Evolutionary conservation across 1,140 invertebrate species (phyloP), one percentile per base, ranked within the genome.

Genomic region (Caerostris extrusa): DNA sequence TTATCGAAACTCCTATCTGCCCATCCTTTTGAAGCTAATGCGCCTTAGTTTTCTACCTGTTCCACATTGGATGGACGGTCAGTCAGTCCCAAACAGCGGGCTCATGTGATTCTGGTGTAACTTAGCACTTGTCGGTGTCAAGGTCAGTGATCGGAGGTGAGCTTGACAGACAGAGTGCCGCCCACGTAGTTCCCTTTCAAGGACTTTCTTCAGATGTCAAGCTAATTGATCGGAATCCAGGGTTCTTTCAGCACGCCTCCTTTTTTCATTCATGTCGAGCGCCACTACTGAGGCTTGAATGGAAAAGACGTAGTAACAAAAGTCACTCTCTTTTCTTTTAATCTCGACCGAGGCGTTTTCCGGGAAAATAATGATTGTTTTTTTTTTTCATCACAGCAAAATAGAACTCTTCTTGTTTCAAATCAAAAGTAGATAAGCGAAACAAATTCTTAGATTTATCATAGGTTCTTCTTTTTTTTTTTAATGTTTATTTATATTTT

Each of bases 151-250:
- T 91, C 90, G 60, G 81, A 92, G 91, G 82, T 92, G 64, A 85
- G 64, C 69, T 86, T 92, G 91, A 92, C 60, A 92, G 91, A 92
- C 91, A 92, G 90, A 83, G 19, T 91, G 77, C 90, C 90, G 90
- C 91, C 91, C 91, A 92, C 91, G 91, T 86, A 50, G 91, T 8
- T 67, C 53, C 7, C 83, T 50, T 8, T 69, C 82, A 50, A n/a
- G 58, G 60, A 67, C 58, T 57, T 89, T 92, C 69, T 82, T 92
- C 91, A 92, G 57, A 82, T 92, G 91, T 92, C 91, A 60, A 57
- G 81, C 64, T 92, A 86, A 86, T 69, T 71, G 82, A 92, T 92
- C 67, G 81, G 61, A 60, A 92, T 92, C 60, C 8, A 2, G 58
- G 69, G 19, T 53, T 19, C 81, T 85, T 85, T 85, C 60, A 69